These are phyloP conservation scores for Scopus umbretta DNA, from an alignment of 2,113 vertebrate genomes.

Conservation along the genomic window DNA sequence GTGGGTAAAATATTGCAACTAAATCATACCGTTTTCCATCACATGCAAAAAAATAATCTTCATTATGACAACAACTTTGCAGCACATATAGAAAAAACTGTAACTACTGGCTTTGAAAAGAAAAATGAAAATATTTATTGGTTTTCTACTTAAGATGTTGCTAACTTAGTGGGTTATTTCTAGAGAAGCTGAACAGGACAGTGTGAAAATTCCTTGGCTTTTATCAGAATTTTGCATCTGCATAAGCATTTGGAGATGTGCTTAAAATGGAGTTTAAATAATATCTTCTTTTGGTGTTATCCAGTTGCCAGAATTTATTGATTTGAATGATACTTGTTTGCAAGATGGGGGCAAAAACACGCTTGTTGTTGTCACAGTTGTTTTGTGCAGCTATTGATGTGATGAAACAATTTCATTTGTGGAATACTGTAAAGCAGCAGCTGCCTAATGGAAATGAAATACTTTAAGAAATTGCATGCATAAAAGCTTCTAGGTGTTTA, in stretches of 20 bases:
- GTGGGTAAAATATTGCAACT: neutral
- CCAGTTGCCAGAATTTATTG: slow-evolving; percentile 9
- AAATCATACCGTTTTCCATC: neutral
- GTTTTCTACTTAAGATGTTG: neutral
- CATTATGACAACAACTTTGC: neutral
- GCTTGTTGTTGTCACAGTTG: slow-evolving; percentile 56
- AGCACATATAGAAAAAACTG: neutral
- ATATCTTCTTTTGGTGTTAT: neutral
- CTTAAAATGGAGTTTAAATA: slow-evolving; percentile 13
- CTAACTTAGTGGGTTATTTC: neutral
- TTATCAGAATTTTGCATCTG: neutral
- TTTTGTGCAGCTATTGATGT: slow-evolving; percentile 62
- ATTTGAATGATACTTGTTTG: slow-evolving; percentile 53
- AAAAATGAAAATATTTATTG: neutral
- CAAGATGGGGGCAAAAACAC: neutral
- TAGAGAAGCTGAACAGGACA: neutral
- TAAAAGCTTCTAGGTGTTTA: slow-evolving; percentile 68
- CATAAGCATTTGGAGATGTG: neutral
- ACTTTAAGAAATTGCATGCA: slow-evolving; percentile 69
- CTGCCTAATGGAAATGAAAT: slow-evolving; percentile 73
- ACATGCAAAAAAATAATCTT: neutral
- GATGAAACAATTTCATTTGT: slow-evolving; percentile 61
- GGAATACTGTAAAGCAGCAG: slow-evolving; percentile 38
- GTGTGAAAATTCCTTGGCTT: neutral
- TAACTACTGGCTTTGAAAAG: neutral